Base-by-base conservation (phyloP, 2,797 vertebrate species). In the Tokudaia muenninki region DNA sequence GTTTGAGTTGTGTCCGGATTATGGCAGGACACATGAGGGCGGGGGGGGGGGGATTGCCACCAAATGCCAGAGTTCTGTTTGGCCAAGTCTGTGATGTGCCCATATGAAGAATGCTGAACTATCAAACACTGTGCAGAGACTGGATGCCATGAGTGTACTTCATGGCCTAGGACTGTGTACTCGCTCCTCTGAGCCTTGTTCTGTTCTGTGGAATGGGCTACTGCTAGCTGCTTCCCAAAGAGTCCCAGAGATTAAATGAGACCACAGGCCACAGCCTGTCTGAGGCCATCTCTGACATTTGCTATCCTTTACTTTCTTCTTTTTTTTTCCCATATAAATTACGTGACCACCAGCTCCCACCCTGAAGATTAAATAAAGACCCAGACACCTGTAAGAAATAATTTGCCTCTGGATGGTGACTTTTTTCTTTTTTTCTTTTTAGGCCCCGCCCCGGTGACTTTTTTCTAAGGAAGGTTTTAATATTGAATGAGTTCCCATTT, bases 401-500 rank as follows among this genome's bases (percentile, higher is more conserved):
- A 57, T 90, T 88, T 95, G 9, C 61, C 70, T 77, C 2, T 89
- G 84, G 92, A 92, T 93, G 59, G 9, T 72, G 29, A 34, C 55
- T 63, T 63, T 92, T n/a, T n/a, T n/a, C n/a, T n/a, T n/a, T n/a
- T n/a, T n/a, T n/a, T n/a, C n/a, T n/a, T n/a, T n/a, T n/a, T n/a
- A n/a, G n/a, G n/a, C n/a, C n/a, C n/a, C n/a, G n/a, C n/a, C n/a
- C n/a, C n/a, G n/a, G n/a, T n/a, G n/a, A n/a, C n/a, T n/a, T n/a
- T 89, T 89, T 95, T 26, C 92, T 93, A 52, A 90, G 89, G 80
- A 91, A 67, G 29, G 6, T 92, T 93, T 95, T 81, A 91, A 92
- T 87, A 80, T 92, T 94, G 93, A 92, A 94, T 81, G 50, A 92
- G 81, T 95, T 94, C 34, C 31, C 77, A 67, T 31, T 92, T 96